phyloP scores from a whole-genome alignment of 2,888 invertebrate species.

The Drosophila recens region DNA sequence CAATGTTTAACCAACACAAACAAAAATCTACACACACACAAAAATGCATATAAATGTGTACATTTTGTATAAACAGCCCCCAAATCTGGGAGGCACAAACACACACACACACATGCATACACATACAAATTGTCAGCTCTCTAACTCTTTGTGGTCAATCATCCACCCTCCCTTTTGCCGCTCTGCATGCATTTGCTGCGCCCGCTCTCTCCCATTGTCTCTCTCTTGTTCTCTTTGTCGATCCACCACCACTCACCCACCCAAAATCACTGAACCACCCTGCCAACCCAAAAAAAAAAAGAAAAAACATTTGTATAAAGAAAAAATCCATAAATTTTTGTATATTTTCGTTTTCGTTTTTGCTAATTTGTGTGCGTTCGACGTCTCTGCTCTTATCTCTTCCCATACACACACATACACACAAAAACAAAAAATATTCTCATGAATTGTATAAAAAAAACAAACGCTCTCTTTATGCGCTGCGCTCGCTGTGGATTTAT shows the following conservation, averaged over 20 bases:
- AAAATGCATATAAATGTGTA: conserved; percentile 16
- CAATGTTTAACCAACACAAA: conserved; percentile 66
- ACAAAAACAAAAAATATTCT: conserved; percentile 40
- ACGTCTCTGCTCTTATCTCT: conserved; percentile 80
- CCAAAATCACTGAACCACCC: conserved; percentile 44
- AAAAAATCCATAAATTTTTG: conserved; percentile 55
- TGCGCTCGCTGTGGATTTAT: conserved; percentile 73
- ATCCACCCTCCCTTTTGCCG: conserved; percentile 37
- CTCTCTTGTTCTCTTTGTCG: conserved; percentile 27
- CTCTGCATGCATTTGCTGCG: conserved; percentile 59
- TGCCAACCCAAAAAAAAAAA: conserved; percentile 5
- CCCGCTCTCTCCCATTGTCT: conserved; percentile 37
- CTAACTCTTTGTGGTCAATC: conserved; percentile 43
- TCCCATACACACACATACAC: conserved; percentile 61
- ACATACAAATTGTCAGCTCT: conserved; percentile 33
- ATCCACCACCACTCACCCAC: conserved; percentile 50
- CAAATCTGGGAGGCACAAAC: conserved; percentile 9
- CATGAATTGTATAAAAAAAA: conserved; percentile 73
- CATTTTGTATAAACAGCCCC: conserved; percentile 43
- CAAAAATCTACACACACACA: conserved; percentile 9
- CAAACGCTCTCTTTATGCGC: conserved; percentile 75
- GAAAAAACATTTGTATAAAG: conserved; percentile 64
- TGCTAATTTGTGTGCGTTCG: conserved; percentile 78
- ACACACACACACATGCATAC: conserved; percentile 5
- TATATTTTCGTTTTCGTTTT: conserved; percentile 70